These are phyloP conservation scores for Fissipunctia ypsillon DNA, from an alignment of 2,888 invertebrate species.

Conservation along the genomic window DNA sequence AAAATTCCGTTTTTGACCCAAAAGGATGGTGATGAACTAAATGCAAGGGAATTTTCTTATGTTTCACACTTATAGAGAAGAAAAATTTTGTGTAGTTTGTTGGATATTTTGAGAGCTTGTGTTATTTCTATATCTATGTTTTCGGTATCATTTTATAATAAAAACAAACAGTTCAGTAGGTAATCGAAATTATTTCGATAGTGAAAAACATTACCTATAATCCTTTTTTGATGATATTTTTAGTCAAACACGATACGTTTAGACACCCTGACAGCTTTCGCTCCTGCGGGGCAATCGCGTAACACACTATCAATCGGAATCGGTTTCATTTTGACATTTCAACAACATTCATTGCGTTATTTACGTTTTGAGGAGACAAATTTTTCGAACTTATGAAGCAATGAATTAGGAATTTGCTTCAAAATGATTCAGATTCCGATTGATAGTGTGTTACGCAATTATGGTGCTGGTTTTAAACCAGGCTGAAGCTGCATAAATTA, in stretches of 20 bases:
- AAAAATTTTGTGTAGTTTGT: background rate
- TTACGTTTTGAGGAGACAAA: too few species aligned
- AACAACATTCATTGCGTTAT: too few species aligned
- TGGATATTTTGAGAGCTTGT: background rate
- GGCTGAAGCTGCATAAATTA: background rate
- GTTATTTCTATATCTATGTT: background rate
- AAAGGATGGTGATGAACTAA: slow-evolving; percentile 41
- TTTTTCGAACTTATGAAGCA: too few species aligned
- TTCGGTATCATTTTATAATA: background rate
- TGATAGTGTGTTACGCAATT: too few species aligned
- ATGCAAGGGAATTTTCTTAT: slow-evolving; percentile 25
- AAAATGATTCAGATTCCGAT: too few species aligned
- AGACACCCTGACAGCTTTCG: background rate
- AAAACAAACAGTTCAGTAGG: background rate
- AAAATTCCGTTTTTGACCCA: slow-evolving; percentile 56
- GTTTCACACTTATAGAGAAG: slow-evolving; percentile 11
- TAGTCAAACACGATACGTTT: background rate
- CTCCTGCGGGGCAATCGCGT: too few species aligned
- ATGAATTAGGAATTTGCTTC: too few species aligned
- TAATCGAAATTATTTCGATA: background rate
- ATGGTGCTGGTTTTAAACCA: too few species aligned
- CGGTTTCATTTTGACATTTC: too few species aligned
- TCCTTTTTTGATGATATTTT: background rate
- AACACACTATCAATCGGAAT: too few species aligned
- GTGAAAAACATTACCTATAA: too few species aligned